Conservation (phyloP, 53 echinoderm and acorn worm genomes). For the Patiria pectinifera region DNA sequence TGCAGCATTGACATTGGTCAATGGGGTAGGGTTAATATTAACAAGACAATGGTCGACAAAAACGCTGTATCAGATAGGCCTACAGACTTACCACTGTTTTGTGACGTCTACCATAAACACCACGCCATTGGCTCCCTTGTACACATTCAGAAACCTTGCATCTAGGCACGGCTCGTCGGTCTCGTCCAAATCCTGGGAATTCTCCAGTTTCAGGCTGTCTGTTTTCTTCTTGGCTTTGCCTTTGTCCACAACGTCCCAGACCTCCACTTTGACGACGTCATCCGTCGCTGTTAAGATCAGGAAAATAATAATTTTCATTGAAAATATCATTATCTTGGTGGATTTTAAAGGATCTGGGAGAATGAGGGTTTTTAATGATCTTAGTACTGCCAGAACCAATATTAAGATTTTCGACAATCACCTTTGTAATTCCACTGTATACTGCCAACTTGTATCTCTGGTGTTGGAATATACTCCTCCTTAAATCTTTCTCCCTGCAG, state of each 20-base stretch:
- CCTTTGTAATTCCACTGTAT: constrained; percentile 99
- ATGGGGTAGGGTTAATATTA: too few species aligned
- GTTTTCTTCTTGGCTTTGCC: constrained; percentile 85
- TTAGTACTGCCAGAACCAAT: not conserved
- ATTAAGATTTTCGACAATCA: not conserved
- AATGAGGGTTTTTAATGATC: too few species aligned
- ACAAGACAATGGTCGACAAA: too few species aligned
- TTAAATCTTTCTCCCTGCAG: constrained; percentile 92
- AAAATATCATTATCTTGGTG: not conserved
- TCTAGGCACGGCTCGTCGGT: constrained; percentile 84
- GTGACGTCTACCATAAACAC: constrained; percentile 93
- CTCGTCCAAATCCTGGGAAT: constrained; percentile 64
- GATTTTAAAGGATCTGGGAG: too few species aligned
- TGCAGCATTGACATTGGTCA: too few species aligned
- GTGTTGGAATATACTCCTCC: constrained; percentile 91
- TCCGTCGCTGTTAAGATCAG: constrained; percentile 80
- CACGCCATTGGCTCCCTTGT: constrained; percentile 95
- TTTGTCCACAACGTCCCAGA: constrained; percentile 98
- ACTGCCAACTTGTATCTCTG: constrained; percentile 95
- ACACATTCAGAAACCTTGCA: constrained; percentile 91
- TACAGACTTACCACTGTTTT: constrained; percentile 83
- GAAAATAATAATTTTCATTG: not conserved
- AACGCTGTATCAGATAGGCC: too few species aligned
- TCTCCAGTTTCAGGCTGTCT: constrained; percentile 85
- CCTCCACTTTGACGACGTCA: constrained; percentile 97